Percentiles rank a stretch among this genome's conserved stretches.
Evolutionary conservation across 2,113 vertebrate genomes (phyloP).

Genomic region (Haemorhous mexicanus): DNA sequence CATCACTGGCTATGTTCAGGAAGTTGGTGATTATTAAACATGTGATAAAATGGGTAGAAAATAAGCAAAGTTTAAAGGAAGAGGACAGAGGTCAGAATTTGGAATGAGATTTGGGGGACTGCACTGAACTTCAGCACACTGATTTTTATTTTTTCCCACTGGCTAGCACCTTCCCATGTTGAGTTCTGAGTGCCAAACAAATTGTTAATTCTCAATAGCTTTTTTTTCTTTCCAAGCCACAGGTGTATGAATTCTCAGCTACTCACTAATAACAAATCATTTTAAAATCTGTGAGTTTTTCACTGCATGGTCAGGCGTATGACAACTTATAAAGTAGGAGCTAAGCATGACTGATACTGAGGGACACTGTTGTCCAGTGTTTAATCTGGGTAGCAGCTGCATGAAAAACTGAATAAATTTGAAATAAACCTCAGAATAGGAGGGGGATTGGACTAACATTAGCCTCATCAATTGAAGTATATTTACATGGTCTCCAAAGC

Average conservation of each 20-base stretch:
- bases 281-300: background rate
- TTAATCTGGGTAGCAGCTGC: background rate
- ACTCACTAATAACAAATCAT: background rate
- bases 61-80: background rate
- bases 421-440: background rate
- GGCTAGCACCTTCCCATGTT: background rate
- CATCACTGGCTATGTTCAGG: background rate
- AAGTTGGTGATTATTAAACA: background rate
- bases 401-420: background rate
- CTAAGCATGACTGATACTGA: background rate
- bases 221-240: background rate
- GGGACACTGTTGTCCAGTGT: background rate
- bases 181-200: background rate
- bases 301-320: background rate
- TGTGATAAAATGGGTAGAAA: background rate
- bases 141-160: background rate
- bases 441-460: background rate
- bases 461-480: background rate
- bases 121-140: background rate
- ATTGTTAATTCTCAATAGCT: background rate
- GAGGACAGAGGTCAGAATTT: background rate
- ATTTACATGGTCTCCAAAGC: background rate
- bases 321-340: background rate
- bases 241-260: background rate
- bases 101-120: background rate